phyloP scores from a whole-genome alignment of 35 echinoderm and acorn worm genomes.

The Apostichopus parvimensis region DNA sequence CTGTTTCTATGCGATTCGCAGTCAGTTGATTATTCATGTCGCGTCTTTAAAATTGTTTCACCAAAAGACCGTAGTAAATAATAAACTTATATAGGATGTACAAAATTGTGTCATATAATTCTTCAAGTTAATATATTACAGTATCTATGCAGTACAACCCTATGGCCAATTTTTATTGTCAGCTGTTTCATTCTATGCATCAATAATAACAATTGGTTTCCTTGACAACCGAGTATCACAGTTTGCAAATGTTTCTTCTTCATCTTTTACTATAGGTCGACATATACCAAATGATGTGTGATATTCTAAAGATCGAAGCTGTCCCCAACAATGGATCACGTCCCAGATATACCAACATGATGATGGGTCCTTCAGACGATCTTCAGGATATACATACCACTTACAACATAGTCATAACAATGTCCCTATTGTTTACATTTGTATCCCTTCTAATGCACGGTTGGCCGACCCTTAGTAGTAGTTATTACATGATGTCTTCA shows the following conservation, averaged over 20 bases:
- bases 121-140: too few species aligned
- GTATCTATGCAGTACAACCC: too few species aligned
- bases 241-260: not conserved
- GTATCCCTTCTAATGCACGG: not conserved
- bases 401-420: not conserved
- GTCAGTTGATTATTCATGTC: too few species aligned
- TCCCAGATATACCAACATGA: conserved; percentile 53
- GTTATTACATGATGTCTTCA: not conserved
- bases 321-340: conserved; percentile 90
- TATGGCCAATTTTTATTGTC: too few species aligned
- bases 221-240: too few species aligned
- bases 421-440: not conserved
- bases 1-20: too few species aligned
- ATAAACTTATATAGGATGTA: too few species aligned
- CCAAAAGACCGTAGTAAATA: too few species aligned
- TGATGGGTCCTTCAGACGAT: not conserved
- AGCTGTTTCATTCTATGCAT: too few species aligned
- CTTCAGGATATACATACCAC: not conserved
- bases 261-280: conserved; percentile 61
- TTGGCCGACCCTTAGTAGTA: not conserved
- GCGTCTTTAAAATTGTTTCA: too few species aligned
- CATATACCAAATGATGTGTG: conserved; percentile 85
- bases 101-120: too few species aligned
- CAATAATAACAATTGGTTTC: too few species aligned
- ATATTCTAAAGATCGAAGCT: conserved; percentile 70